These are phyloP conservation scores for Lysandra bellargus DNA, from an alignment of 2,888 invertebrate genomes.

Conservation along the genomic window DNA sequence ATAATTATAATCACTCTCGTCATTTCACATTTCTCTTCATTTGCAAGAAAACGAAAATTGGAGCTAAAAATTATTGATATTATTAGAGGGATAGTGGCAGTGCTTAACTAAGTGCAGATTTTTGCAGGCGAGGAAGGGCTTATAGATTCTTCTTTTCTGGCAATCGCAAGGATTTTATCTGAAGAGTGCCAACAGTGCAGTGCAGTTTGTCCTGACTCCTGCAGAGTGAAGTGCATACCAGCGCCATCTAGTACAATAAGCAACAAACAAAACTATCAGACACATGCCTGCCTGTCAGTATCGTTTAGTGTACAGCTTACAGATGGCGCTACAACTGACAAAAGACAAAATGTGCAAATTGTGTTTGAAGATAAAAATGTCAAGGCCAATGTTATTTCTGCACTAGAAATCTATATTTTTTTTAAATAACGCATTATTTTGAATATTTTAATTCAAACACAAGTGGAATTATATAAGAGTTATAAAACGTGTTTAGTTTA, in stretches of 20 bases:
- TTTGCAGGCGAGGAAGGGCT: too few relatives aligned
- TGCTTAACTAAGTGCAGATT: too few relatives aligned
- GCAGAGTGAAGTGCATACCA: constrained; percentile 39
- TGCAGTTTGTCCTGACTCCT: neutral
- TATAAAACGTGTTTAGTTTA: neutral
- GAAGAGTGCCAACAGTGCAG: too few relatives aligned
- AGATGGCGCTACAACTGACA: constrained; percentile 51
- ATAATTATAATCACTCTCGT: too few relatives aligned
- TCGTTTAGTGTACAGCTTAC: neutral
- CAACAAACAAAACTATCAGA: neutral
- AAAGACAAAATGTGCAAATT: constrained; percentile 61
- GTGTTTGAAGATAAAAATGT: constrained; percentile 62
- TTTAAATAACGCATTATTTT: neutral
- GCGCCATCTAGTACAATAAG: constrained; percentile 8
- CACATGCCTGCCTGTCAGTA: neutral
- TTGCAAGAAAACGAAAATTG: too few relatives aligned
- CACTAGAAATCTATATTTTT: constrained; percentile 35
- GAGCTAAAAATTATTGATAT: too few relatives aligned
- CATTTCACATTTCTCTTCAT: too few relatives aligned
- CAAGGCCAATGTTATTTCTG: constrained; percentile 66
- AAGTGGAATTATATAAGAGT: neutral
- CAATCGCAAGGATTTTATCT: too few relatives aligned
- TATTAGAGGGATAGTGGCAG: too few relatives aligned
- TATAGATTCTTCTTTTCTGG: too few relatives aligned
- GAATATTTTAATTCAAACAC: neutral